Conservation (phyloP, 2,888 invertebrate species). For the Phyto melanocephala region DNA sequence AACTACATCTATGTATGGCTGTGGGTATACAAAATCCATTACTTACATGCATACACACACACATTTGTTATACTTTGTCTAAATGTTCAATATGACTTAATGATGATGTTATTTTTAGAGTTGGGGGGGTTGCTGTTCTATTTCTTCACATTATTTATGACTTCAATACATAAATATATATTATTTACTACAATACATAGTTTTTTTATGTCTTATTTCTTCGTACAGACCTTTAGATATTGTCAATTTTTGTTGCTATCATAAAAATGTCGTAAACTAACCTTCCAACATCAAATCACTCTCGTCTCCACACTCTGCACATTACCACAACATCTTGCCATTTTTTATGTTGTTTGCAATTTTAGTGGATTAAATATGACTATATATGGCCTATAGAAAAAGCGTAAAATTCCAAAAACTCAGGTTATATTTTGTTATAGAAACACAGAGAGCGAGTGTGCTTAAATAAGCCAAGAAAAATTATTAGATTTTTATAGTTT, state of each 20-base stretch:
- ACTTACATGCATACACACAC: no score
- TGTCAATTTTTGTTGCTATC: conserved; percentile 49
- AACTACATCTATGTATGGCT: no score
- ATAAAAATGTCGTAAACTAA: conserved; percentile 64
- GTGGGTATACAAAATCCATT: no score
- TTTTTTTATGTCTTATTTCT: conserved; percentile 44
- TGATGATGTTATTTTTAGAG: conserved; percentile 32
- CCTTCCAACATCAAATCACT: neutral
- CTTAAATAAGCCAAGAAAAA: neutral
- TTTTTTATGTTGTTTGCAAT: conserved; percentile 17
- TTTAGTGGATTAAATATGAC: conserved; percentile 48
- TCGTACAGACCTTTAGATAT: conserved; percentile 34
- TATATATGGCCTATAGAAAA: conserved; percentile 63
- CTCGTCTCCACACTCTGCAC: neutral
- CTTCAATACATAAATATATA: conserved; percentile 26
- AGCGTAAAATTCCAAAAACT: conserved; percentile 54
- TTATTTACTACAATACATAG: conserved; percentile 13
- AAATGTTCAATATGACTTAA: conserved; percentile 48
- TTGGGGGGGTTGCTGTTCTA: neutral
- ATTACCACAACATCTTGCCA: neutral
- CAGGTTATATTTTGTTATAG: conserved; percentile 40
- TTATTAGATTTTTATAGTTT: conserved; percentile 61
- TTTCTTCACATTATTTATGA: conserved; percentile 33
- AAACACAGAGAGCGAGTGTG: no score
- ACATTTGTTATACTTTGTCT: no score